Evolutionary conservation across 1,140 invertebrate species (phyloP).

Genomic region (Tetragonula clypearis): DNA sequence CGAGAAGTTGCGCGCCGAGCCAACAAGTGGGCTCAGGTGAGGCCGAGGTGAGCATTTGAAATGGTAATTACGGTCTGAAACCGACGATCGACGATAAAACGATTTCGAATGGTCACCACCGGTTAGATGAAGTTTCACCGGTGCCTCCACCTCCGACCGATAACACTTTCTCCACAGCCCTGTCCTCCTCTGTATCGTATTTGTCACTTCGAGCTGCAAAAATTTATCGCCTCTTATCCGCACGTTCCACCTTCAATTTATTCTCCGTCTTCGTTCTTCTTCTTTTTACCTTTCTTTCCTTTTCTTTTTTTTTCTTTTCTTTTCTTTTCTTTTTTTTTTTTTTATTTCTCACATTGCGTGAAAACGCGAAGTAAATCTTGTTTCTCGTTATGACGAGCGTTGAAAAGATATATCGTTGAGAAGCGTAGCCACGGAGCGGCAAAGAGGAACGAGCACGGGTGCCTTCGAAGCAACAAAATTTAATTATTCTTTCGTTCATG

Average conservation of each 20-base stretch:
- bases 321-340: too few species aligned
- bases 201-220: not conserved
- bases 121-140: constrained; percentile 56
- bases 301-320: not conserved
- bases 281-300: too few species aligned
- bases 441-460: not conserved
- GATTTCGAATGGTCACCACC: constrained; percentile 69
- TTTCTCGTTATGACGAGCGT: constrained; percentile 11
- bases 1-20: constrained; percentile 69
- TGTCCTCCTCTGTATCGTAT: not conserved
- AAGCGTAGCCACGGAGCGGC: not conserved
- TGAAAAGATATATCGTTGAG: constrained; percentile 48
- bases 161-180: not conserved
- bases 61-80: constrained; percentile 79
- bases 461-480: constrained; percentile 58
- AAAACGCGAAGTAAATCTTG: not conserved
- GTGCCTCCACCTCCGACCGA: constrained; percentile 8
- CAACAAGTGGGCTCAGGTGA: constrained; percentile 73
- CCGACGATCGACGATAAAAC: constrained; percentile 75
- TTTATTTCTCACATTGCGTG: not conserved
- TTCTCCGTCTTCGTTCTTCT: too few species aligned
- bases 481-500: constrained; percentile 70
- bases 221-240: not conserved
- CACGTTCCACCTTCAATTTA: not conserved
- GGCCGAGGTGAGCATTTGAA: constrained; percentile 78